phyloP scores from a whole-genome alignment of 2,888 invertebrate genomes.

The Phortica magna region DNA sequence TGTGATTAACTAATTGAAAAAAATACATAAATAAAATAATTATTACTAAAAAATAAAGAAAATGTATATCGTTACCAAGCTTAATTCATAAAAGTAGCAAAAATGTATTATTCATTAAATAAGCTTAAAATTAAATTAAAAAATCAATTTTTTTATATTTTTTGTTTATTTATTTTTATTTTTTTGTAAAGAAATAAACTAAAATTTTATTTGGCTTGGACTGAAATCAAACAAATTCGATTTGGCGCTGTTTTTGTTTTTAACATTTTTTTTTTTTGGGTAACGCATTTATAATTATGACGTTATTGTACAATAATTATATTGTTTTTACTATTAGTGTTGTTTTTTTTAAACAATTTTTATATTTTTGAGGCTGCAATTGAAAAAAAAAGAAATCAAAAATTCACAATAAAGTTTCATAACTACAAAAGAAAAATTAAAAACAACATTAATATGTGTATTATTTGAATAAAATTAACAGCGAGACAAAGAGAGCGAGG shows the following conservation, averaged over 20 bases:
- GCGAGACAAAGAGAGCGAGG: background rate
- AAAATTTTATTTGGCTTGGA: conserved; percentile 55
- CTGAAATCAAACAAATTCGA: conserved; percentile 69
- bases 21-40: conserved; percentile 33
- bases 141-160: conserved; percentile 22
- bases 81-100: background rate
- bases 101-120: too few relatives aligned
- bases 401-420: conserved; percentile 40
- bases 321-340: conserved; percentile 43
- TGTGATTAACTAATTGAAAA: background rate
- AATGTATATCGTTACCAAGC: conserved; percentile 32
- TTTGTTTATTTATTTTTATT: conserved; percentile 41
- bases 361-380: conserved; percentile 18
- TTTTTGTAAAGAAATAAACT: conserved; percentile 33
- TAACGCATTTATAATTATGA: conserved; percentile 38
- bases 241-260: conserved; percentile 53
- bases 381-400: conserved; percentile 39
- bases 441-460: background rate
- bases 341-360: conserved; percentile 33
- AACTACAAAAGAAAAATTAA: conserved; percentile 40
- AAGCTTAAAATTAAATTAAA: conserved; percentile 10
- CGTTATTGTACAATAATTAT: conserved; percentile 38
- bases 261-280: conserved; percentile 38
- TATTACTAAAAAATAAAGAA: conserved; percentile 42
- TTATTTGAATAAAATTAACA: background rate